These are phyloP conservation scores for Electrophaes corylata DNA, from an alignment of 2,888 invertebrate species.

Conservation along the genomic window DNA sequence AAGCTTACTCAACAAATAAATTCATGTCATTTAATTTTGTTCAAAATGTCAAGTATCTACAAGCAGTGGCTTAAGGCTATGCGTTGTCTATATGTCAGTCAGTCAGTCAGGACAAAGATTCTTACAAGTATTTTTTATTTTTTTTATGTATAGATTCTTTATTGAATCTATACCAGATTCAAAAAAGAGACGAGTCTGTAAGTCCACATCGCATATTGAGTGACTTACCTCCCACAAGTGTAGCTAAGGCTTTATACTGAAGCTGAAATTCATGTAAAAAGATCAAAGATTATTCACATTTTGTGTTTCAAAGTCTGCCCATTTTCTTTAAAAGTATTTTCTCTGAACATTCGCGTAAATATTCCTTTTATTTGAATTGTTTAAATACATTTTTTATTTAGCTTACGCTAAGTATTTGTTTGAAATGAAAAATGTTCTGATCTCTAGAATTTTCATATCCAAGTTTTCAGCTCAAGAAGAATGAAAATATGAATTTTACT, in stretches of 20 bases:
- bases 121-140: too few species aligned
- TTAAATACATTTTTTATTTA: slow-evolving; percentile 15
- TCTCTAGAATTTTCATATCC: slow-evolving; percentile 3
- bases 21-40: too few species aligned
- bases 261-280: slow-evolving; percentile 8
- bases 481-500: neutral
- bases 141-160: too few species aligned
- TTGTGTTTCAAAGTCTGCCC: slow-evolving; percentile 13
- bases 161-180: too few species aligned
- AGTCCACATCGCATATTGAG: neutral
- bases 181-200: too few species aligned
- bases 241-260: neutral
- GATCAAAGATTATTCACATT: slow-evolving; percentile 21
- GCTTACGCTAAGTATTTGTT: slow-evolving; percentile 19
- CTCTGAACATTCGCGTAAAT: slow-evolving; percentile 21
- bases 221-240: neutral
- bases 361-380: slow-evolving; percentile 34
- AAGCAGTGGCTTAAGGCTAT: too few species aligned
- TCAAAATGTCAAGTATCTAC: too few species aligned
- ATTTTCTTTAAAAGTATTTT: slow-evolving; percentile 28
- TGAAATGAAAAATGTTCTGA: slow-evolving; percentile 25
- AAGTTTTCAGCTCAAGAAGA: neutral
- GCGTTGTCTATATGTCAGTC: too few species aligned
- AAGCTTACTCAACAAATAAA: too few species aligned
- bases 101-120: too few species aligned